Evolutionary conservation across 2,888 invertebrate genomes (phyloP).

Genomic region (Drosophila emarginata): DNA sequence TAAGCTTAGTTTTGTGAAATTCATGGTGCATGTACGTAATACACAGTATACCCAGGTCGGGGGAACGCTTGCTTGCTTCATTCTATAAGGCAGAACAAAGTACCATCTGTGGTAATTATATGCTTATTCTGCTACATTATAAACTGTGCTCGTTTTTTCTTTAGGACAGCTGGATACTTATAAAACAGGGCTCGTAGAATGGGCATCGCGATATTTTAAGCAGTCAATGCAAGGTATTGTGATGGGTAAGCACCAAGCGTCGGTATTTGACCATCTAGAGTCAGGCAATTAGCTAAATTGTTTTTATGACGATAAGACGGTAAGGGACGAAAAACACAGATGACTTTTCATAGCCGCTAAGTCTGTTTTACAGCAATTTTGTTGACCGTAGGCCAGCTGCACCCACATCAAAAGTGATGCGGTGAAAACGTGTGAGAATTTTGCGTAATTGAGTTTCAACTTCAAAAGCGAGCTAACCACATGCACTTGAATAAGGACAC

Average conservation of each 20-base stretch:
- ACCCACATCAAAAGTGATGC: constrained; percentile 58
- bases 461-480: constrained; percentile 71
- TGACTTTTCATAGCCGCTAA: constrained; percentile 58
- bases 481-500: constrained; percentile 63
- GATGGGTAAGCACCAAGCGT: neutral
- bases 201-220: constrained; percentile 23
- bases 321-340: constrained; percentile 26
- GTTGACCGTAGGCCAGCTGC: constrained; percentile 45
- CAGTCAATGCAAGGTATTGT: constrained; percentile 19
- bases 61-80: too few species aligned
- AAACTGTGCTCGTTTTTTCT: constrained; percentile 15
- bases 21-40: too few species aligned
- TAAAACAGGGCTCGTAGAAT: constrained; percentile 41
- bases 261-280: constrained; percentile 19
- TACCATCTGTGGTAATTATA: neutral
- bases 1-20: too few species aligned
- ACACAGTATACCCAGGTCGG: too few species aligned
- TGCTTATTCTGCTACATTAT: neutral
- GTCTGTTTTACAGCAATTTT: constrained; percentile 46
- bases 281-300: constrained; percentile 71
- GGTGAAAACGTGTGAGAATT: constrained; percentile 76
- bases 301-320: constrained; percentile 48
- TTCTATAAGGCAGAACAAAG: neutral
- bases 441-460: constrained; percentile 77
- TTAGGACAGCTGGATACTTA: constrained; percentile 25